phyloP scores from a whole-genome alignment of 1,140 invertebrate species.

The Drosophila novamexicana region DNA sequence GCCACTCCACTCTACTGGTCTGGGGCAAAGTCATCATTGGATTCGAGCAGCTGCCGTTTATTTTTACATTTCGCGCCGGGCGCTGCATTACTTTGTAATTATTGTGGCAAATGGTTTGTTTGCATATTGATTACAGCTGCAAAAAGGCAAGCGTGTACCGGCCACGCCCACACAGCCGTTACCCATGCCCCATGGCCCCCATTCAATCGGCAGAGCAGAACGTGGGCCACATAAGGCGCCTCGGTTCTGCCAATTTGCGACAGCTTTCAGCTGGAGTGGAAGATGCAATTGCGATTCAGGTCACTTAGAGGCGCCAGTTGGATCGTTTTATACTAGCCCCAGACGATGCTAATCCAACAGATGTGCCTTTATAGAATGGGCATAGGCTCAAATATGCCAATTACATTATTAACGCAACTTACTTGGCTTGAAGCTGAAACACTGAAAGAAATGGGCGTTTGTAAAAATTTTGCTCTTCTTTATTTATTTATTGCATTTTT shows the following conservation, averaged over 20 bases:
- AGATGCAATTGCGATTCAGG: conserved; percentile 16
- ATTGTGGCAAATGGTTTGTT: conserved; percentile 81
- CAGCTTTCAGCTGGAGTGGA: conserved; percentile 12
- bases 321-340: neutral
- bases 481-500: too few relatives aligned
- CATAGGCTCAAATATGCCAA: conserved; percentile 5
- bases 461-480: neutral
- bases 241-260: conserved; percentile 2
- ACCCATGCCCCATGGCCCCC: neutral
- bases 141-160: conserved; percentile 60
- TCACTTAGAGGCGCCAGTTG: conserved; percentile 25
- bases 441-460: too few relatives aligned
- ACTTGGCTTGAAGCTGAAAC: neutral
- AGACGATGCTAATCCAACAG: conserved; percentile 20
- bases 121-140: conserved; percentile 81
- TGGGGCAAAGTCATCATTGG: conserved; percentile 59
- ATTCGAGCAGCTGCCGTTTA: conserved; percentile 73
- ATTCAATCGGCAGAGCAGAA: too few relatives aligned
- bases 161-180: neutral
- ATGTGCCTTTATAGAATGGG: neutral
- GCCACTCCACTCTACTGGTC: conserved; percentile 3
- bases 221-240: conserved; percentile 4
- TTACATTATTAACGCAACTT: neutral
- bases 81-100: conserved; percentile 79
- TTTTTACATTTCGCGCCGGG: conserved; percentile 69